Conservation (phyloP, 2,888 invertebrate species). For the Orgyia antiqua region DNA sequence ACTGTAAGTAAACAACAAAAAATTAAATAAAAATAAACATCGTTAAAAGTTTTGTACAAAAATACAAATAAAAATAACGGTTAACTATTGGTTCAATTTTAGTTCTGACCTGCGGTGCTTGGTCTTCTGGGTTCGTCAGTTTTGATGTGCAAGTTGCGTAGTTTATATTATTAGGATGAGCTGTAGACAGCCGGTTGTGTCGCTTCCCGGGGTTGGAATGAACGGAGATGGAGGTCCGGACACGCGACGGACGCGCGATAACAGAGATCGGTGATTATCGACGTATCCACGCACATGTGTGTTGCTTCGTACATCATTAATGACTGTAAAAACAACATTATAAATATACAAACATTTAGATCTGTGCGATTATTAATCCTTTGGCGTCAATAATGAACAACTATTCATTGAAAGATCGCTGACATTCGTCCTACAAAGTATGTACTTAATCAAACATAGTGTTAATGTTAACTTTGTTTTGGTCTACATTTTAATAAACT, state of each 20-base stretch:
- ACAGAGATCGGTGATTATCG: slow-evolving; percentile 66
- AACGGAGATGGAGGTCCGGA: slow-evolving; percentile 48
- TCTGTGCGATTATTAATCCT: slow-evolving; percentile 10
- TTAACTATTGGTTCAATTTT: no score
- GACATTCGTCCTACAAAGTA: slow-evolving; percentile 6
- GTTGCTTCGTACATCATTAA: slow-evolving; percentile 22
- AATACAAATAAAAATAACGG: no score
- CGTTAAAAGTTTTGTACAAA: no score
- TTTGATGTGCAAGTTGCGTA: no score
- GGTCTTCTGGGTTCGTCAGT: no score
- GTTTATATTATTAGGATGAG: slow-evolving; percentile 39
- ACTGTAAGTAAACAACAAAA: slow-evolving; percentile 36
- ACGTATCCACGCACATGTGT: slow-evolving; percentile 45
- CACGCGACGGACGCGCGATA: slow-evolving; percentile 65
- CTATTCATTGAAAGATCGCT: background rate
- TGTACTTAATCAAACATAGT: slow-evolving; percentile 1
- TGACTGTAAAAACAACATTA: slow-evolving; percentile 23
- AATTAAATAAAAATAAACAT: no score
- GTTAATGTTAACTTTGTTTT: slow-evolving; percentile 21
- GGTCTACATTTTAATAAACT: slow-evolving; percentile 33
- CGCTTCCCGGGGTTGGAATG: slow-evolving; percentile 55
- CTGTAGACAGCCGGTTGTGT: slow-evolving; percentile 43
- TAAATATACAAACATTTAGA: slow-evolving; percentile 11
- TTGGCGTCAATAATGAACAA: slow-evolving; percentile 5
- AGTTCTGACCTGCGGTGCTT: no score